Evolutionary conservation across 2,113 vertebrate genomes (phyloP), one percentile per base, ranked within the genome.

Genomic region (Pleuronectes platessa): DNA sequence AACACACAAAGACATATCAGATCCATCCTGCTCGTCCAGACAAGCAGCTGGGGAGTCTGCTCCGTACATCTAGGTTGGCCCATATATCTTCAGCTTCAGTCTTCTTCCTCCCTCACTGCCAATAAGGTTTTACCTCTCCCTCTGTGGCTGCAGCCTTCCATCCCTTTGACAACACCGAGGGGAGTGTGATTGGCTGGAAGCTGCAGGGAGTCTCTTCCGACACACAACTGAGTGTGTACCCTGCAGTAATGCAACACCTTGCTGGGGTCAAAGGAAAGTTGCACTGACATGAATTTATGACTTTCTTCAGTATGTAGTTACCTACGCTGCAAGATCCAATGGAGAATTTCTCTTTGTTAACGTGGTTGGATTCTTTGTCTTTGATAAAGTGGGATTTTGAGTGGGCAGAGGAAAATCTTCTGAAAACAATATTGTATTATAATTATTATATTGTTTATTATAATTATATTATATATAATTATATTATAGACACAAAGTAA

Each of bases 181-280:
- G 79, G 75, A 79, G 79, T 61, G 68, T 68, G 77, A 77, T 74
- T 81, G 77, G 66, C 85, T 54, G 71, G n/a, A 37, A 37, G 35
- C 35, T 37, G 35, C 35, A 37, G 80, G 89, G 82, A 54, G 67
- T 75, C 63, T 80, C 72, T 79, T 71, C 76, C 81, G 47, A 86
- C 76, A 71, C 64, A 83, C 77, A 63, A 73, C 27, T 78, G n/a
- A 17, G 12, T 49, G 45, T 64, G 20, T 53, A 51, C 79, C 56
- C 58, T 65, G 45, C 73, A 71, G 74, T 74, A 76, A 79, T 59
- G 68, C 61, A 79, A 80, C 85, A 63, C 71, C 60, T 83, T 71
- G 6, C 8, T 3, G 14, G 18, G 73, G 78, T 84, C 76, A 79
- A 74, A 83, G 58, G 37, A 73, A 72, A 72, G 71, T 60, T 71